Conservation (phyloP, 2,888 invertebrate genomes). For the Brenthis ino region DNA sequence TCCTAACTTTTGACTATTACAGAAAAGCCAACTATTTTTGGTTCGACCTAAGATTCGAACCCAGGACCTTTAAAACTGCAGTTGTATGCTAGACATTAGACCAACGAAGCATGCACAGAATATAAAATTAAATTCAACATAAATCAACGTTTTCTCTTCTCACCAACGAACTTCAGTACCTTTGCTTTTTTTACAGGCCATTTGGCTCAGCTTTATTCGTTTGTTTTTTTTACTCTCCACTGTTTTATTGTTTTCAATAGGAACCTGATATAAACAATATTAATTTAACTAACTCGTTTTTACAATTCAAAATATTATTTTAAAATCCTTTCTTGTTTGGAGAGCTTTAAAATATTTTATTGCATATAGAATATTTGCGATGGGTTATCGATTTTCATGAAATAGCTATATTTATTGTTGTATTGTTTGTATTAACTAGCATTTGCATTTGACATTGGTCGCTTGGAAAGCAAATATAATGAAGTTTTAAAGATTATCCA, state of each 20-base stretch:
- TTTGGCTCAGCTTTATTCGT: slow-evolving; percentile 60
- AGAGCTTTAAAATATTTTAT: slow-evolving; percentile 25
- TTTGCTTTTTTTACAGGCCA: slow-evolving; percentile 65
- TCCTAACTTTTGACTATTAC: too few relatives aligned
- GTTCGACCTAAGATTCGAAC: too few relatives aligned
- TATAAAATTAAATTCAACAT: slow-evolving; percentile 15
- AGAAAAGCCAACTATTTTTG: too few relatives aligned
- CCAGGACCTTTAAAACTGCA: too few relatives aligned
- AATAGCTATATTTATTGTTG: too few relatives aligned
- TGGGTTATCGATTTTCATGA: neutral
- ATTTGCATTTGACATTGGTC: too few relatives aligned
- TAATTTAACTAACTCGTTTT: slow-evolving; percentile 29
- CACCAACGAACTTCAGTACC: slow-evolving; percentile 48
- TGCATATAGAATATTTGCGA: neutral
- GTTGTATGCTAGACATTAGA: too few relatives aligned
- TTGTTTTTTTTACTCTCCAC: slow-evolving; percentile 59
- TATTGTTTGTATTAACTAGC: too few relatives aligned
- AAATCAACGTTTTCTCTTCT: slow-evolving; percentile 16
- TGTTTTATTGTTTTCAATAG: slow-evolving; percentile 58
- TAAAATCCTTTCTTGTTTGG: slow-evolving; percentile 28
- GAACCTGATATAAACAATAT: slow-evolving; percentile 51
- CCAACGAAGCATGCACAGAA: neutral
- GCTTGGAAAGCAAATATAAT: too few relatives aligned
- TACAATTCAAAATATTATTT: slow-evolving; percentile 24
- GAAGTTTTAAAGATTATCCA: too few relatives aligned